Base-by-base conservation (phyloP, 2,888 invertebrate genomes). In the Morpho helenor region DNA sequence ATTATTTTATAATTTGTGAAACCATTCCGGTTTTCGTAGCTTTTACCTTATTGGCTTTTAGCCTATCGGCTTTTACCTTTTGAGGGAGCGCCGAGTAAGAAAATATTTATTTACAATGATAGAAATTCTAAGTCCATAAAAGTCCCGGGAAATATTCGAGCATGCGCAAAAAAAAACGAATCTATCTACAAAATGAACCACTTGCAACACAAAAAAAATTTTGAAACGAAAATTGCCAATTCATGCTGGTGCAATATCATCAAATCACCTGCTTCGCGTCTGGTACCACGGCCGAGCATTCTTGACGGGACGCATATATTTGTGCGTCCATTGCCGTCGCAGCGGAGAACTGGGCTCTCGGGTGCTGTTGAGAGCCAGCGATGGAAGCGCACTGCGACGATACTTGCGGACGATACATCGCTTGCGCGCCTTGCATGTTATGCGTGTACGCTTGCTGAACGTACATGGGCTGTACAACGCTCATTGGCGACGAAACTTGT, bases 371-470 rank as follows among this genome's bases (percentile, higher is more conserved):
- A n/a, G 64, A 70, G 55, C 65, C 70, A 5, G 75, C 72, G 60
- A 67, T 67, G 72, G 73, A 71, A 53, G 73, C 70, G 60, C 67
- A 60, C 58, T 70, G 72, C 16, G 71, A 61, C 43, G 72, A 70
- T 61, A 73, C 72, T 57, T 81, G 83, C 23, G 85, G 76, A 48
- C 81, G 68, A 53, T 81, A 84, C 74, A 80, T 76, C 7, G 84
- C 80, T 68, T 82, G 85, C 2, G 80, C 71, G 42, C 79, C 80
- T 68, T 82, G 85, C 2, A 79, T 69, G 43, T 78, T 79, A 42
- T 76, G 80, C 7, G 76, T 70, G 59, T 77, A 80, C 39, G 66
- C 56, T 45, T 77, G 77, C 46, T 77, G 77, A 23, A 72, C 74
- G 52, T 75, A 69, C 69, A 69, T 66, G 7, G 77, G 77, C 7